Conservation (phyloP, 2,113 vertebrate genomes). For the Oxyura jamaicensis region DNA sequence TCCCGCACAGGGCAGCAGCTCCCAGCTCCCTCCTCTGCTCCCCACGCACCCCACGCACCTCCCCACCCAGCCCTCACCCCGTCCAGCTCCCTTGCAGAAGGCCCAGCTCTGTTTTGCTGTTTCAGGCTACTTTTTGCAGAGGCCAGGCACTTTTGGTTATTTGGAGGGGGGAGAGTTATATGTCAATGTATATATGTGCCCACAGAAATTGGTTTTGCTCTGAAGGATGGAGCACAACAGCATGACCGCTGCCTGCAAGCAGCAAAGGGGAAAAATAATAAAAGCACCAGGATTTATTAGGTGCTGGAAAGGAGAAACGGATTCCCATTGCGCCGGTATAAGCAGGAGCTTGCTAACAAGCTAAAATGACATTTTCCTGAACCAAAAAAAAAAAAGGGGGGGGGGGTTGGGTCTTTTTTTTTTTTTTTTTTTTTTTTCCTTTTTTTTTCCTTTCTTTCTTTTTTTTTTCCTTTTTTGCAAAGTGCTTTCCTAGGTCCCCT, state of each 20-base stretch:
- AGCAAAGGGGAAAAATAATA: constrained; percentile 32
- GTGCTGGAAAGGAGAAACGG: constrained; percentile 28
- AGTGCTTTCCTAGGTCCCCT: rapidly evolving
- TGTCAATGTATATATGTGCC: background rate
- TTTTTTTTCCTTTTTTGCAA: background rate
- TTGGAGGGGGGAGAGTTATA: background rate
- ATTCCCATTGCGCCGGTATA: background rate
- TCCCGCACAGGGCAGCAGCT: constrained; percentile 26
- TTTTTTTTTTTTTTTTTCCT: background rate
- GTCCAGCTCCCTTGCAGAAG: background rate
- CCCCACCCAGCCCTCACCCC: background rate
- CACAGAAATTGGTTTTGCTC: constrained; percentile 2
- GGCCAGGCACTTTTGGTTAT: background rate
- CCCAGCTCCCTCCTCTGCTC: background rate
- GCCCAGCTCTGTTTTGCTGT: background rate
- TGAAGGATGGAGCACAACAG: constrained; percentile 23
- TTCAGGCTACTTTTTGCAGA: background rate
- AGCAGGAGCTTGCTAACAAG: constrained; percentile 22
- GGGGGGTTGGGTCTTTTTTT: background rate
- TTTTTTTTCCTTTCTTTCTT: background rate
- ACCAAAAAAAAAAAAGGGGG: background rate
- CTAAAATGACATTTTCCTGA: background rate
- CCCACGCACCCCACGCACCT: background rate
- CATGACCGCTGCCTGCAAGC: background rate
- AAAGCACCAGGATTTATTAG: constrained; percentile 52